Conservation (phyloP, 2,113 vertebrate genomes). For the Haplochromis vanheusdeni region DNA sequence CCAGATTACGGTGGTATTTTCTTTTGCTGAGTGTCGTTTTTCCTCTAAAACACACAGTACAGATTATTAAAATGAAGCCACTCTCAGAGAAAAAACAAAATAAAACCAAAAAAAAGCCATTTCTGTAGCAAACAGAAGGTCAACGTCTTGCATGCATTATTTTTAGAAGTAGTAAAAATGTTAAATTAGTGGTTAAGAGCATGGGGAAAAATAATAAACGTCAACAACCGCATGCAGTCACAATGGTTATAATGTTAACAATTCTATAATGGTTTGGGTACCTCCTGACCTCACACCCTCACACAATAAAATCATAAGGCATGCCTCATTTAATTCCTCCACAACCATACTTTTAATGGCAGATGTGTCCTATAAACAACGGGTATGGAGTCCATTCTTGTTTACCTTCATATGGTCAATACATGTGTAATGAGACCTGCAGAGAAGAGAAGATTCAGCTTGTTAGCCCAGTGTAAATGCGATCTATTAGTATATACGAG, state of each 20-base stretch:
- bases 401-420: constrained; percentile 72
- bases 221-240: constrained; percentile 93
- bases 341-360: constrained; percentile 64
- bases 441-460: background rate
- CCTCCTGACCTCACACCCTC: constrained; percentile 69
- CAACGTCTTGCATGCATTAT: constrained; percentile 73
- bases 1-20: constrained; percentile 42
- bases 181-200: constrained; percentile 31
- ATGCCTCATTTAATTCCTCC: constrained; percentile 79
- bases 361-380: constrained; percentile 49
- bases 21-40: constrained; percentile 44
- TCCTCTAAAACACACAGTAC: constrained; percentile 52
- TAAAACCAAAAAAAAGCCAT: background rate
- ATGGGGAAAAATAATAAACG: constrained; percentile 57
- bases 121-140: constrained; percentile 66
- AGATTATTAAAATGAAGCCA: constrained; percentile 62
- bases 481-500: background rate
- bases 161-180: constrained; percentile 51
- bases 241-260: constrained; percentile 77
- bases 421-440: constrained; percentile 61
- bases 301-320: constrained; percentile 87
- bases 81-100: constrained; percentile 42
- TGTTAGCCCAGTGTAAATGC: background rate
- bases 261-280: constrained; percentile 72
- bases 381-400: constrained; percentile 37